Percentiles rank a stretch among this genome's conserved stretches.
These are phyloP conservation scores for Venturia canescens DNA, from an alignment of 1,140 invertebrate genomes.

Conservation along the genomic window DNA sequence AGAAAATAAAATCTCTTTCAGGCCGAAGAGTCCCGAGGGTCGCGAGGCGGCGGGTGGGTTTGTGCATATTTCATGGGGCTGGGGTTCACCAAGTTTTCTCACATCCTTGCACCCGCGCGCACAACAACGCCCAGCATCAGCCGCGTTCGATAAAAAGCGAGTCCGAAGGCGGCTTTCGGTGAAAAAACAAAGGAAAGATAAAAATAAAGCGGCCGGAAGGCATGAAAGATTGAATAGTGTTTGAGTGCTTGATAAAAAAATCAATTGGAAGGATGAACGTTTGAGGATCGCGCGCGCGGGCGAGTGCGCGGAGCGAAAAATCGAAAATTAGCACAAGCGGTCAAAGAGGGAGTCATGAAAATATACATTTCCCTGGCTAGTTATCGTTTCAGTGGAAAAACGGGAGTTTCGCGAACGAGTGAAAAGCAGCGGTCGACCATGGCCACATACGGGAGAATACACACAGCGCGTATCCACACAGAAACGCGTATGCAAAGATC, in stretches of 20 bases:
- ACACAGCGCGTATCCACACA: neutral
- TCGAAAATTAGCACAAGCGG: neutral
- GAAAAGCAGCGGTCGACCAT: slow-evolving; percentile 19
- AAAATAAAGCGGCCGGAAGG: too few relatives aligned
- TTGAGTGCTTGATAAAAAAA: too few relatives aligned
- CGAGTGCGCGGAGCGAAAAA: too few relatives aligned
- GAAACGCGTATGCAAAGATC: neutral
- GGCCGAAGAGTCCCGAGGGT: neutral
- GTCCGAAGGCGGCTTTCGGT: neutral
- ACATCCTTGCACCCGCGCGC: neutral
- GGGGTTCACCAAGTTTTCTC: neutral
- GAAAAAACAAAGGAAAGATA: neutral
- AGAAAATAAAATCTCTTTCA: neutral
- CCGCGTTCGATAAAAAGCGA: neutral
- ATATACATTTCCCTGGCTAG: neutral
- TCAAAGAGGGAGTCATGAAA: neutral
- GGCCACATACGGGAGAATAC: neutral
- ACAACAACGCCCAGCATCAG: too few relatives aligned
- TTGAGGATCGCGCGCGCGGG: too few relatives aligned
- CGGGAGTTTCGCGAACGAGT: slow-evolving; percentile 3
- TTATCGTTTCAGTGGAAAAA: slow-evolving; percentile 37
- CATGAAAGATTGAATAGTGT: too few relatives aligned
- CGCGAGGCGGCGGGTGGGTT: neutral
- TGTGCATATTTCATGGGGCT: slow-evolving; percentile 2
- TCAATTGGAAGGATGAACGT: too few relatives aligned